Evolutionary conservation across 2,113 vertebrate species (phyloP).

Genomic region (Phodopus roborovskii): DNA sequence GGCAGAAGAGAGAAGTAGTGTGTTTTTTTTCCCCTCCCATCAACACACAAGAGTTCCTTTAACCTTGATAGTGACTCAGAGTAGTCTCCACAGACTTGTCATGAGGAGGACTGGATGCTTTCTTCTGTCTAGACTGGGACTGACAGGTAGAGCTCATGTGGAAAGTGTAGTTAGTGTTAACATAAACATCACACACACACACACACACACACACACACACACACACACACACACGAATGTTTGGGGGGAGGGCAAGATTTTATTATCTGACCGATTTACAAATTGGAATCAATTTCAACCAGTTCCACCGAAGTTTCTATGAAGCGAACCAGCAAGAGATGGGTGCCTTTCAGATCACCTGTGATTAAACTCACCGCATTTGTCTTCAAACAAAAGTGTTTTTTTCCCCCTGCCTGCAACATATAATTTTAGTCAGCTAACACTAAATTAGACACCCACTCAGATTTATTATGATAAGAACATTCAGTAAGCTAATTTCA

Average conservation of each 20-base stretch:
- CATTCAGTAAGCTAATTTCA: constrained; percentile 93
- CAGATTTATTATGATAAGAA: constrained; percentile 94
- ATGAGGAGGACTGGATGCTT: not conserved
- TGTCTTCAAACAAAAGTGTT: constrained; percentile 91
- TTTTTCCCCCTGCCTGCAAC: constrained; percentile 86
- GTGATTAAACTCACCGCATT: constrained; percentile 90
- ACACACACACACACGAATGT: not conserved
- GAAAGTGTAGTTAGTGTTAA: constrained; percentile 63
- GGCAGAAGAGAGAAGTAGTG: rapidly evolving
- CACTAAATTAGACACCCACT: constrained; percentile 91
- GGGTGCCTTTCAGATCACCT: constrained; percentile 84
- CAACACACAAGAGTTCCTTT: not conserved
- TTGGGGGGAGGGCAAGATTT: constrained; percentile 60
- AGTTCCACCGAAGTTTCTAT: constrained; percentile 79
- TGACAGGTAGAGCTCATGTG: constrained; percentile 1
- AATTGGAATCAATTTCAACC: constrained; percentile 79
- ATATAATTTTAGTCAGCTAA: constrained; percentile 93
- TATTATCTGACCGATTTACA: constrained; percentile 81
- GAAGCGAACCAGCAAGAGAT: not conserved
- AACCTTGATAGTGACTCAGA: not conserved
- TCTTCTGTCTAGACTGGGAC: not conserved
- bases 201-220: not conserved
- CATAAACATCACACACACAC: constrained; percentile 67
- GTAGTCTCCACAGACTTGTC: not conserved
- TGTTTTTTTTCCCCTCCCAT: not conserved